These are phyloP conservation scores for Apocrypta bakeri DNA, from an alignment of 1,140 invertebrate genomes.

Conservation along the genomic window DNA sequence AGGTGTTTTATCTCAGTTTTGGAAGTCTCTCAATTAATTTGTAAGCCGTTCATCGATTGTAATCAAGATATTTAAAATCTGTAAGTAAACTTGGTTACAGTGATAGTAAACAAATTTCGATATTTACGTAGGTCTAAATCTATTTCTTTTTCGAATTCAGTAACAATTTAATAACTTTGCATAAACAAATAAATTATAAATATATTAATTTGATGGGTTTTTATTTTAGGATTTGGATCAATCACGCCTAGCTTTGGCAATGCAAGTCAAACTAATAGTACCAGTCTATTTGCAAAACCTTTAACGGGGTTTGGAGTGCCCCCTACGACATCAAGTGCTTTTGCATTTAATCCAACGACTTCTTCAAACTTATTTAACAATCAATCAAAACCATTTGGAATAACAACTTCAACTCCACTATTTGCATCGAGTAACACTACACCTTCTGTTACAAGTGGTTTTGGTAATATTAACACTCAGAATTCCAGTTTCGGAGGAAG, in stretches of 20 bases:
- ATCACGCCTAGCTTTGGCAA: constrained; percentile 76
- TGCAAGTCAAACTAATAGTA: constrained; percentile 66
- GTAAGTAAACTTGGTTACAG: too few species aligned
- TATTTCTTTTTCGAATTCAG: too few species aligned
- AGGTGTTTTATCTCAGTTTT: too few species aligned
- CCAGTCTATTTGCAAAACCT: constrained; percentile 73
- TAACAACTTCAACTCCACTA: constrained; percentile 66
- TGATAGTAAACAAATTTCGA: too few species aligned
- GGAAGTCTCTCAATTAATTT: too few species aligned
- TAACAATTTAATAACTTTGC: too few species aligned
- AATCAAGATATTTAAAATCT: too few species aligned
- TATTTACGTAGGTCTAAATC: too few species aligned
- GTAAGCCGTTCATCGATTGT: too few species aligned
- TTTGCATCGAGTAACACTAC: constrained; percentile 66
- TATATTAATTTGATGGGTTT: background rate
- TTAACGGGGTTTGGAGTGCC: constrained; percentile 75
- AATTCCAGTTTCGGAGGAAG: constrained; percentile 67
- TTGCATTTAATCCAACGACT: constrained; percentile 75
- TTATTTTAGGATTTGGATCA: constrained; percentile 72
- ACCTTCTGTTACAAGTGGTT: constrained; percentile 68
- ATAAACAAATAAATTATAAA: background rate
- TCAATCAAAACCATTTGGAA: constrained; percentile 73
- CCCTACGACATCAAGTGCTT: constrained; percentile 75
- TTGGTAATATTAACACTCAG: constrained; percentile 69
- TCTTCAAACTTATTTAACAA: constrained; percentile 71